A percentile compares a stretch with the other conserved stretches of the same genome.
phyloP scores from a whole-genome alignment of 2,888 invertebrate genomes.

The Cheilosia soror region DNA sequence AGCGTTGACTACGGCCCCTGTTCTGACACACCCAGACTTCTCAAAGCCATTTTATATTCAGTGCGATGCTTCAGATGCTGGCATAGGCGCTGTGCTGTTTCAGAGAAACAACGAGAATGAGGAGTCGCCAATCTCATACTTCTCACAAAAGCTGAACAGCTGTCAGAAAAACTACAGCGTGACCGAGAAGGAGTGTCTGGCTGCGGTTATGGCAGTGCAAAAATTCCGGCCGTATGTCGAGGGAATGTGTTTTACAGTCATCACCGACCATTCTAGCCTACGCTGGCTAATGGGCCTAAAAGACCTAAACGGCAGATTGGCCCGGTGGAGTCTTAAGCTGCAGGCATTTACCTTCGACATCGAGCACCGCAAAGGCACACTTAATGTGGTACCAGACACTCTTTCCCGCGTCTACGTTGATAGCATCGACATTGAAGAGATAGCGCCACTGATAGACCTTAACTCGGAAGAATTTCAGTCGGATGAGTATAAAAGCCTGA shows the following conservation, averaged over 20 bases:
- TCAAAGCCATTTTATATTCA: constrained; percentile 10
- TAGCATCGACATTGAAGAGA: neutral
- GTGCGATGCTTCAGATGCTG: constrained; percentile 46
- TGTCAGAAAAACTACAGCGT: neutral
- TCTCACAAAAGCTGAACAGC: neutral
- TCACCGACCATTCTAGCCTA: no score
- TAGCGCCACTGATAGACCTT: constrained; percentile 8
- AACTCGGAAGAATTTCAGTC: constrained; percentile 7
- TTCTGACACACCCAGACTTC: constrained; percentile 61
- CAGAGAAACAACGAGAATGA: neutral
- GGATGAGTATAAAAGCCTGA: neutral
- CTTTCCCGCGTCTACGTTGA: neutral
- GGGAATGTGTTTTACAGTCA: no score
- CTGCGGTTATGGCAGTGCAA: no score
- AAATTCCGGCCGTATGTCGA: no score
- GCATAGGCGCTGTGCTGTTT: neutral
- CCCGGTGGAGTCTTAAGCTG: no score
- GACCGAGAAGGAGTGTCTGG: no score
- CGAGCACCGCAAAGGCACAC: constrained; percentile 76
- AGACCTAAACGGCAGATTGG: no score
- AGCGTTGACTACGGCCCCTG: constrained; percentile 50
- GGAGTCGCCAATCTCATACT: neutral
- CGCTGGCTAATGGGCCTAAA: no score
- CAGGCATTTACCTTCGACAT: constrained; percentile 37
- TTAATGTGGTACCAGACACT: neutral